Base-by-base conservation (phyloP, 2,113 vertebrate species). In the Dendropsophus ebraccatus region DNA sequence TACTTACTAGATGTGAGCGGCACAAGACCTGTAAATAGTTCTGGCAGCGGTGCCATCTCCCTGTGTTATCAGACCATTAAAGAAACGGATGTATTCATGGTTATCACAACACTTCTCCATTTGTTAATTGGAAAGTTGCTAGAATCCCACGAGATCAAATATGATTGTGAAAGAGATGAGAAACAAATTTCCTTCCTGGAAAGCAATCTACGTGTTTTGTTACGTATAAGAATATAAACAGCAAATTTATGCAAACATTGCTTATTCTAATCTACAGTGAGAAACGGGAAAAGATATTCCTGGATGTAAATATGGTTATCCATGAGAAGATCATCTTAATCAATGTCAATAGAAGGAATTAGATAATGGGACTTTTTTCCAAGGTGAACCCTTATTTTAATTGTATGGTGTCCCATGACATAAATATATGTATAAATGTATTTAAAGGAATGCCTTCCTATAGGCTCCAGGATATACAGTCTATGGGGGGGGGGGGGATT, bases 51-150 rank as follows among this genome's bases (percentile, higher is more conserved):
- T 74, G 21, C 6, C n/a, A 2, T 74, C 37, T 74, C 25, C 72
- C 72, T 25, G 14, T 23, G 28, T 49, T n/a, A 74, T 74, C 41
- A 74, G 13, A 49, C 19, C 49, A 25, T 25, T 14, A 73, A 35
- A 73, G 12, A 14, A 17, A 74, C 72, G 13, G 37, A 73, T 73
- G n/a, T 45, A 73, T 73, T 73, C 10, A 74, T 74, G 47, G 41
- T 23, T 47, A 74, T 25, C 41, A 16, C 72, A 74, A 47, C 72
- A 25, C 72, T 37, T 74, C n/a, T 74, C 11, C 1, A 49, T 47
- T 74, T 74, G 72, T 35, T 74, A 74, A 74, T 74, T 74, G 37
- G n/a, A 74, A 74, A 74, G 23, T 49, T 49, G n/a, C n/a, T 28
- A 3, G 49, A 11, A 47, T 49, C 12, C 5, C 72, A 25, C 41